Evolutionary conservation across 2,113 vertebrate species (phyloP), one percentile per base, ranked within the genome.

Genomic region (Colaptes auratus): DNA sequence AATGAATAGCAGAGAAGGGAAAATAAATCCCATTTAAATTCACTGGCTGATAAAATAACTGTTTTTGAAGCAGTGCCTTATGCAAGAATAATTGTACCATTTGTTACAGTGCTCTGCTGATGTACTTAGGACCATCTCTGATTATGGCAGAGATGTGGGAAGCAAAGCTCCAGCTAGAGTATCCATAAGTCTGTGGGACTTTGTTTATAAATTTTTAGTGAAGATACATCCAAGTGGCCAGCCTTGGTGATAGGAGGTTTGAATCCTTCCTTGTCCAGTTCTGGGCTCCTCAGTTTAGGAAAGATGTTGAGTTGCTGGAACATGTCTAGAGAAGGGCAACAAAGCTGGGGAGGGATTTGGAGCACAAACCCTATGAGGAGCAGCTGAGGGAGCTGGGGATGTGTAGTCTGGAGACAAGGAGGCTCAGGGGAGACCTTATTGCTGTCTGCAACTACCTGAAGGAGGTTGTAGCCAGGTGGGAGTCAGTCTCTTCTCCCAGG

Each of bases 71-170:
- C 84, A 82, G 72, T 60, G 67, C 42, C 66, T 92, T 95, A 90
- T 92, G 91, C 73, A 81, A 93, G 73, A 96, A 92, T 88, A 95
- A 96, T 96, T 90, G 82, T 67, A 44, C n/a, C 78, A 64, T 96
- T 96, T 96, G 76, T 92, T 96, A 95, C 42, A 96, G 83, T 76
- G 69, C 72, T 91, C 52, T 92, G 64, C 31, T 48, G 75, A 90
- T 89, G 65, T 80, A 94, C 72, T 93, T 70, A 86, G 83, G 78
- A 75, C 33, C 28, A 25, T 83, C 66, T 89, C 88, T 82, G 86
- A 20, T 79, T 60, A 46, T 5, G 25, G 20, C 48, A 89, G 56
- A 85, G 35, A 77, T 5, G 2, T 19, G 50, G 42, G 42, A 80
- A 91, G 36, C 36, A 81, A 52, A 83, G n/a, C 23, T 92, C 48